Conservation (phyloP, 2,113 vertebrate species). For the Hypomesus transpacificus region DNA sequence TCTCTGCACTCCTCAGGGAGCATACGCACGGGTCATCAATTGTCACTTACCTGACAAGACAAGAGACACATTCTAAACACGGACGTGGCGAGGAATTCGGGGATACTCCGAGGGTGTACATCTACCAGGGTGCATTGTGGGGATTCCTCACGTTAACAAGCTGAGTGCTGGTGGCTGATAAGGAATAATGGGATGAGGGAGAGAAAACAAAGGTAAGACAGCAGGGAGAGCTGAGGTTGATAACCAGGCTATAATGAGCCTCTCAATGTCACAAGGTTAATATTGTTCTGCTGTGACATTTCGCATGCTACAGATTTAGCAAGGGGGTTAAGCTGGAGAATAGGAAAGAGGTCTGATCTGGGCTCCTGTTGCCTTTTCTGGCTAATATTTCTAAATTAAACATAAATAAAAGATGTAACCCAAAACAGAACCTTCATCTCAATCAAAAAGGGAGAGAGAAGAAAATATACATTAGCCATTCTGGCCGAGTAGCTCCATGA, state of each 20-base stretch:
- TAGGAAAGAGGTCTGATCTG: slow-evolving; percentile 50
- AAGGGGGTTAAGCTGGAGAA: slow-evolving; percentile 59
- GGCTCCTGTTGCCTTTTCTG: slow-evolving; percentile 40
- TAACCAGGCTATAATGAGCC: slow-evolving; percentile 51
- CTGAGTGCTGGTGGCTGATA: slow-evolving; percentile 10
- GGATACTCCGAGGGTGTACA: background rate
- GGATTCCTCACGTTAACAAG: slow-evolving; percentile 32
- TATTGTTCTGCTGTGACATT: slow-evolving; percentile 63
- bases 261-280: slow-evolving; percentile 60
- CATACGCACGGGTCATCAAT: slow-evolving; percentile 15
- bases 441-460: slow-evolving; percentile 48
- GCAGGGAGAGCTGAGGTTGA: slow-evolving; percentile 17
- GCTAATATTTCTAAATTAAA: slow-evolving; percentile 42
- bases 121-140: slow-evolving; percentile 9
- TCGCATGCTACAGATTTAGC: slow-evolving; percentile 56
- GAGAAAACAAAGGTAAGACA: slow-evolving; percentile 15
- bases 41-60: slow-evolving; percentile 19
- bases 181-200: background rate
- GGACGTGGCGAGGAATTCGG: background rate
- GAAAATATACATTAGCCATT: slow-evolving; percentile 57
- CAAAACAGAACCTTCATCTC: slow-evolving; percentile 66
- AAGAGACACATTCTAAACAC: slow-evolving; percentile 6
- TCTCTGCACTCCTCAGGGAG: background rate
- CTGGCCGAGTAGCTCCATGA: slow-evolving; percentile 24
- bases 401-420: slow-evolving; percentile 59